Conservation (phyloP, 2,888 invertebrate genomes). For the Dolichopus griseipennis region DNA sequence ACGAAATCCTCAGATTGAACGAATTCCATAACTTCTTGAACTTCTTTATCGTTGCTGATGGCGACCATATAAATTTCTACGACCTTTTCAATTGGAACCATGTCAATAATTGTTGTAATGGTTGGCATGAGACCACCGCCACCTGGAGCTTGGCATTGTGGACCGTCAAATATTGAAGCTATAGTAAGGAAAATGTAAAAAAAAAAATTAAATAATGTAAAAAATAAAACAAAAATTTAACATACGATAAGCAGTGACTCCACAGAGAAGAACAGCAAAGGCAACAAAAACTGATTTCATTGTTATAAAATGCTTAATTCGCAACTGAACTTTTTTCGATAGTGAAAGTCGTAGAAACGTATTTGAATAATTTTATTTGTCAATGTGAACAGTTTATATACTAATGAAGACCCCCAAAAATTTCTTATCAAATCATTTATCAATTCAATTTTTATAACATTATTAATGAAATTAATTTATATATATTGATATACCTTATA, state of each 20-base stretch:
- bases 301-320: not conserved
- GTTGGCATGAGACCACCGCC: slow-evolving; percentile 18
- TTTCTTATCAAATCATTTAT: no score
- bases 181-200: not conserved
- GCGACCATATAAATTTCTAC: slow-evolving; percentile 13
- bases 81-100: slow-evolving; percentile 14
- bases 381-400: not conserved
- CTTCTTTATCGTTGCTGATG: slow-evolving; percentile 17
- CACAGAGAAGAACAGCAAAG: not conserved
- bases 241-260: not conserved
- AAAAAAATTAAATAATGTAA: not conserved
- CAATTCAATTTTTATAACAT: no score
- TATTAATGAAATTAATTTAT: no score
- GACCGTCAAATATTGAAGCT: not conserved
- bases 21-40: slow-evolving; percentile 18
- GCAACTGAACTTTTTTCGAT: not conserved
- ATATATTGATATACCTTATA: no score
- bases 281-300: not conserved
- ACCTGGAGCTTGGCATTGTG: slow-evolving; percentile 17
- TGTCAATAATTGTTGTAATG: slow-evolving; percentile 10
- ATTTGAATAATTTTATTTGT: not conserved
- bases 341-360: not conserved
- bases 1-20: slow-evolving; percentile 16
- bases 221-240: not conserved
- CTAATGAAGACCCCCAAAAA: no score